A percentile compares a stretch with the other conserved stretches of the same genome.
phyloP scores from a whole-genome alignment of 64 coral and sea anemone genomes.

The Porites lutea region DNA sequence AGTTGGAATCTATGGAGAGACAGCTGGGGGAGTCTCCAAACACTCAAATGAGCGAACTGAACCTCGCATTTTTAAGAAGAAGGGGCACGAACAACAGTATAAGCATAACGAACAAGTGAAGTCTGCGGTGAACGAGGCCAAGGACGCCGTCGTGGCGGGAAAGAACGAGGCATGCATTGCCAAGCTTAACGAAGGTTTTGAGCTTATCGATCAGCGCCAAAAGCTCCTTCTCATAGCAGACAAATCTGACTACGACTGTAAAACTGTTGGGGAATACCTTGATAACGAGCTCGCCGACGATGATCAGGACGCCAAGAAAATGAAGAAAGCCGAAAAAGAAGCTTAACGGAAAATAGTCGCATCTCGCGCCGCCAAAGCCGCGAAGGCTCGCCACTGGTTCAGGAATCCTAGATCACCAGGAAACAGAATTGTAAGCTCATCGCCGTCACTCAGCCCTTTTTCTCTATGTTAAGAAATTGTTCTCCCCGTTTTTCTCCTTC shows the following conservation, averaged over 20 bases:
- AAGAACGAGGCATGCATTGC: neutral
- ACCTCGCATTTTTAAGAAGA: slow-evolving; percentile 17
- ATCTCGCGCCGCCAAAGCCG: neutral
- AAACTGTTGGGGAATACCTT: slow-evolving; percentile 17
- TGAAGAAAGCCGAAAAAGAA: slow-evolving; percentile 9
- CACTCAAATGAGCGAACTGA: neutral
- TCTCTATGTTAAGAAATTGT: neutral
- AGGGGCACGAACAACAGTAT: neutral
- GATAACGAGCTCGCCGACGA: neutral
- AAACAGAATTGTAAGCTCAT: neutral
- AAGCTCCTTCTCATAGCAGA: slow-evolving; percentile 6
- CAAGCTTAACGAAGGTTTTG: neutral
- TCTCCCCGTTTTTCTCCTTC: neutral
- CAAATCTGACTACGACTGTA: neutral
- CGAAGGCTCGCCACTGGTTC: neutral
- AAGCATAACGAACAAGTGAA: neutral
- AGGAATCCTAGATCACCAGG: neutral
- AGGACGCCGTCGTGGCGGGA: neutral
- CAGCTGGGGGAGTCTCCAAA: neutral
- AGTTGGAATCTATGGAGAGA: neutral
- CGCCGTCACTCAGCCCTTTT: neutral
- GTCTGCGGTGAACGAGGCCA: neutral
- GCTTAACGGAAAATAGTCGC: slow-evolving; percentile 5
- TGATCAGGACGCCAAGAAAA: slow-evolving; percentile 12
- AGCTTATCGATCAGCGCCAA: neutral